Conservation (phyloP, 1,140 invertebrate species). For the Scylla paramamosain region DNA sequence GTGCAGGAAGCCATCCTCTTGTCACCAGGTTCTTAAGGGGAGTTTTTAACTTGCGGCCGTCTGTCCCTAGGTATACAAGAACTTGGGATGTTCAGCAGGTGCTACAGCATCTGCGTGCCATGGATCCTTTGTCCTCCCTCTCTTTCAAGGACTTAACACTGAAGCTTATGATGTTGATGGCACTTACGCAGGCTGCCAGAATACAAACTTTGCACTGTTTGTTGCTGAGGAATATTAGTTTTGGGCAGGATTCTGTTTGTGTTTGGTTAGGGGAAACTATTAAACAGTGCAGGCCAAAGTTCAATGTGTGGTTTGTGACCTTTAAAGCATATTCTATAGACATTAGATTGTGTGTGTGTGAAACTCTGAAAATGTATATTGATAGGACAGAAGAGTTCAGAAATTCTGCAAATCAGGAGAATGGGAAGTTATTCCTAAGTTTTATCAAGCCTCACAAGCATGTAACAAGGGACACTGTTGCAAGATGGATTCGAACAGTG, state of each 20-base stretch:
- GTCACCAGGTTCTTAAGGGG: neutral
- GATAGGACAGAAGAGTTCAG: neutral
- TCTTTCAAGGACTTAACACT: constrained; percentile 27
- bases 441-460: constrained; percentile 26
- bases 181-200: constrained; percentile 8
- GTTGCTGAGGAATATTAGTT: neutral
- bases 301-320: neutral
- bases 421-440: neutral
- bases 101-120: neutral
- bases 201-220: neutral
- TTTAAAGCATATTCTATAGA: neutral
- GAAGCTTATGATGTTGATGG: constrained; percentile 8
- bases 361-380: constrained; percentile 2
- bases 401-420: too few species aligned
- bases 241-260: neutral
- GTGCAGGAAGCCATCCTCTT: constrained; percentile 9
- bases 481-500: neutral
- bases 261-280: neutral
- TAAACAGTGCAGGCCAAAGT: neutral
- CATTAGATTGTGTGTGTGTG: neutral
- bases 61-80: neutral
- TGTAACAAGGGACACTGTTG: neutral
- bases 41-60: neutral
- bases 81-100: constrained; percentile 36
- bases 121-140: neutral